phyloP scores from a whole-genome alignment of 2,888 invertebrate genomes.

The Leptinotarsa juncta region DNA sequence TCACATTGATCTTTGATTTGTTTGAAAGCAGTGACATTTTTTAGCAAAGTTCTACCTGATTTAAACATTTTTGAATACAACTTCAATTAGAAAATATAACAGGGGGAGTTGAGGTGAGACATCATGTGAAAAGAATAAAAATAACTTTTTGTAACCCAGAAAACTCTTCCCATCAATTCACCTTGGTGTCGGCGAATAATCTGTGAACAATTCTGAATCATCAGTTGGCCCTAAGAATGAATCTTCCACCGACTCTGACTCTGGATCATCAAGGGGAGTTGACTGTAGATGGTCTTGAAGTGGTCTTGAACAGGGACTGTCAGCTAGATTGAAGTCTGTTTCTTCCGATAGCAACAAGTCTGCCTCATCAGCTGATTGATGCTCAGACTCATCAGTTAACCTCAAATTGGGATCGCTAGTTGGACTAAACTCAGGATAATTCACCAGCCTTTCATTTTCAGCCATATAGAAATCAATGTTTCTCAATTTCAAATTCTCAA shows the following conservation, averaged over 20 bases:
- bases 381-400: not conserved
- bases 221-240: not conserved
- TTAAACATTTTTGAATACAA: too few species aligned
- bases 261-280: not conserved
- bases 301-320: not conserved
- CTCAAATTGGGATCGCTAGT: not conserved
- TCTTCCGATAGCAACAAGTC: not conserved
- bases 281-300: too few species aligned
- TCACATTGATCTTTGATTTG: too few species aligned
- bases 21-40: too few species aligned
- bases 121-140: too few species aligned
- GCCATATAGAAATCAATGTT: constrained; percentile 14
- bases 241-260: not conserved
- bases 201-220: constrained; percentile 25
- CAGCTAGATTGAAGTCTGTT: not conserved
- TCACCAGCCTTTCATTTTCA: not conserved
- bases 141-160: too few species aligned
- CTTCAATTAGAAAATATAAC: too few species aligned
- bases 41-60: too few species aligned
- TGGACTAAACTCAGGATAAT: not conserved
- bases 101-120: too few species aligned
- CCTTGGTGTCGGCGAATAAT: constrained; percentile 6
- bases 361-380: not conserved
- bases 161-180: not conserved
- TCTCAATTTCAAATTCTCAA: constrained; percentile 21